A percentile compares a stretch with the other conserved stretches of the same genome.
Evolutionary conservation across 2,888 invertebrate species (phyloP).

Genomic region (Lomographa bimaculata): DNA sequence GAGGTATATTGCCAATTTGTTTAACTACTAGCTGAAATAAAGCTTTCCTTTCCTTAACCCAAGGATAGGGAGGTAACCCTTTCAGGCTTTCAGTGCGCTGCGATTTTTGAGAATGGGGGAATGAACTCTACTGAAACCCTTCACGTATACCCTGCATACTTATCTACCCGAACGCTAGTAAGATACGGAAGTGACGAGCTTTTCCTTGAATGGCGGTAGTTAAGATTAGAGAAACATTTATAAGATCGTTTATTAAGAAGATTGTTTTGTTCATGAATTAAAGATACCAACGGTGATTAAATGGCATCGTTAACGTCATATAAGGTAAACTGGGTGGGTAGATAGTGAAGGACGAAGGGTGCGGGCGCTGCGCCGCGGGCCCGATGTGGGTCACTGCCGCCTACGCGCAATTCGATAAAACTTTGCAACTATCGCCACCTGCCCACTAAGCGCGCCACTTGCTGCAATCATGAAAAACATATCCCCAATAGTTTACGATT

Average conservation of each 20-base stretch:
- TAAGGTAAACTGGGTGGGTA: constrained; percentile 23
- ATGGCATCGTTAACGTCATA: constrained; percentile 23
- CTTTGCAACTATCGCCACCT: constrained; percentile 61
- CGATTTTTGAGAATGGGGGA: constrained; percentile 22
- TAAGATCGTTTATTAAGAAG: background rate
- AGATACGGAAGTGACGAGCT: constrained; percentile 1
- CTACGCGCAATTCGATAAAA: constrained; percentile 79
- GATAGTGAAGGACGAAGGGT: constrained; percentile 60
- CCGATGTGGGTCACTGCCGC: constrained; percentile 79
- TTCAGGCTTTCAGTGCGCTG: constrained; percentile 15
- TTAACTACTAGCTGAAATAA: constrained; percentile 16
- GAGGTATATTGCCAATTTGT: constrained; percentile 12
- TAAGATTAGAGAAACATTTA: background rate
- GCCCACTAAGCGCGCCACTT: constrained; percentile 37
- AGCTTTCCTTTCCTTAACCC: constrained; percentile 14
- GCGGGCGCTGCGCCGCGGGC: constrained; percentile 63
- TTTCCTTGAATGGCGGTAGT: background rate
- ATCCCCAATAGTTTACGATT: background rate
- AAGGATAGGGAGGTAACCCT: constrained; percentile 15
- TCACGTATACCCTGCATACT: background rate
- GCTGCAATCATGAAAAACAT: constrained; percentile 21
- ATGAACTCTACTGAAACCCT: constrained; percentile 10
- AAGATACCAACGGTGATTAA: constrained; percentile 19
- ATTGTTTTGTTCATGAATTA: constrained; percentile 8
- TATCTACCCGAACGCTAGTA: constrained; percentile 2